phyloP scores from a whole-genome alignment of 2,113 vertebrate genomes.

The Megalops atlanticus region DNA sequence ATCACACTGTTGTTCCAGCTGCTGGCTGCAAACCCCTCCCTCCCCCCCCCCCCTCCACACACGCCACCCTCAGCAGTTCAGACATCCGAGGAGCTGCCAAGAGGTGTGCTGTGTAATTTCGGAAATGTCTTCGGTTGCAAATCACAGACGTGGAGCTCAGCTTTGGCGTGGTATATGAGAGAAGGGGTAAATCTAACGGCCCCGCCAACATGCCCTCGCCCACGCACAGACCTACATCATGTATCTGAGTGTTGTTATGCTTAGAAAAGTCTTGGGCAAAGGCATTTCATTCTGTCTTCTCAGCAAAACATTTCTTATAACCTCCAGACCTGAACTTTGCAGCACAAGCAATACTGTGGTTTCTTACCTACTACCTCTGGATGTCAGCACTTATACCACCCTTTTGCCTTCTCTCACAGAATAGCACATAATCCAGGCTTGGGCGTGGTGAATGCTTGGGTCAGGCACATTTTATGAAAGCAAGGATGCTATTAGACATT shows the following conservation, averaged over 20 bases:
- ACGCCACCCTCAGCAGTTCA: not conserved
- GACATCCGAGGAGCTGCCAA: slow-evolving; percentile 1
- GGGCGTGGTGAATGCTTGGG: not conserved
- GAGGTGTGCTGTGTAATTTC: slow-evolving; percentile 3
- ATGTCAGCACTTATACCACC: not conserved
- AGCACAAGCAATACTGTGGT: not conserved
- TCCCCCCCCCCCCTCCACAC: no score
- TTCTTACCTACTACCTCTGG: not conserved
- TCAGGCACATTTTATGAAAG: not conserved
- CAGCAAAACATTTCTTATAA: not conserved
- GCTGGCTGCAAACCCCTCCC: not conserved
- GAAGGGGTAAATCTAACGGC: not conserved
- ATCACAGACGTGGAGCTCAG: not conserved
- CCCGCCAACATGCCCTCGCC: not conserved
- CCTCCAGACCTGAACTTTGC: not conserved
- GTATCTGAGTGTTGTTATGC: not conserved
- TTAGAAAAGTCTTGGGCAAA: not conserved
- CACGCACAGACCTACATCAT: not conserved
- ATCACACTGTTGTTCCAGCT: not conserved
- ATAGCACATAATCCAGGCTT: not conserved
- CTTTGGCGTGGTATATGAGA: not conserved
- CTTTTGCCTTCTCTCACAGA: not conserved
- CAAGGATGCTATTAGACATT: no score
- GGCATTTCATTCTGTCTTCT: not conserved
- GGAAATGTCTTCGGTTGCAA: slow-evolving; percentile 4